Evolutionary conservation across 2,888 invertebrate genomes (phyloP), one percentile per base, ranked within the genome.

Genomic region (Mesorhabditis spiculigera): DNA sequence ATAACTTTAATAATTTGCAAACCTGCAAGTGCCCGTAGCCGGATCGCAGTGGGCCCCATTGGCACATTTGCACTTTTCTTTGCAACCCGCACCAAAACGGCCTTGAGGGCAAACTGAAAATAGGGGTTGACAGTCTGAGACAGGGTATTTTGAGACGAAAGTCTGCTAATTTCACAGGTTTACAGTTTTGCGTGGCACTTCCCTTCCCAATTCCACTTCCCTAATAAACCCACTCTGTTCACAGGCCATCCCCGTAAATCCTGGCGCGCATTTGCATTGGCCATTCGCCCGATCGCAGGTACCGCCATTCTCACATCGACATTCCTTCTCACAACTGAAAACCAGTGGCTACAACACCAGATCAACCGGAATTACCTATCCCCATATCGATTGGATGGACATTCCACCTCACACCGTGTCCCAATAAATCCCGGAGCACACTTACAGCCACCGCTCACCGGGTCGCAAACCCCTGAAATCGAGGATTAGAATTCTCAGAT

Each of bases 391-490:
- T 81, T 75, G 8, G 70, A 50, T 4, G 80, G 81, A 69, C 86
- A 86, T 0, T 77, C 61, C 4, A 84, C 81, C 75, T 88, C 87
- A 79, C 88, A 88, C 1, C 79, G 75, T 0, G 82, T 78, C 42
- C 84, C 84, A 44, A 84, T 76, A 69, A 79, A 84, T 4, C 80
- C 81, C 0, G 81, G 76, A 0, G 91, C 90, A 87, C 95, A 95
- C 71, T 91, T 91, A 87, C 95, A 95, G 1, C 86, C 85, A 0
- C 88, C 88, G 41, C 87, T 67, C 4, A 71, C 69, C 0, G 73
- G 64, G 63, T 76, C 74, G 67, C 79, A 79, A 4, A 75, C 73
- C 2, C 73, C 58, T 50, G 58, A 10, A 50, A 50, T 50, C n/a
- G 58, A 50, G 8, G 58, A 50, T 50, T 13, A 50, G 8, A n/a